Conservation (phyloP, 2,888 invertebrate genomes). For the Philonicus albiceps region DNA sequence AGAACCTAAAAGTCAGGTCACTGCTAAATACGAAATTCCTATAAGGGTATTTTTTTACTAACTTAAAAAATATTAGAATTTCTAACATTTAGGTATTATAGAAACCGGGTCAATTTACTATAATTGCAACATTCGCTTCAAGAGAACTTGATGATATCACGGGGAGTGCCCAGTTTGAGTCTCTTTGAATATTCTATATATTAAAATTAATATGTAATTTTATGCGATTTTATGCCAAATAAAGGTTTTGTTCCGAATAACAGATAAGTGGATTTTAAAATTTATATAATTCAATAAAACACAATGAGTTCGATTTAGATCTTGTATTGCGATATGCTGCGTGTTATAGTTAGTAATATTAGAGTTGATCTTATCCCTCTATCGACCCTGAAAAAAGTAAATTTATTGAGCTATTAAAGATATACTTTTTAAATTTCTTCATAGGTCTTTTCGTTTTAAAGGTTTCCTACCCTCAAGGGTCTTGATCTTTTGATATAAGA, state of each 20-base stretch:
- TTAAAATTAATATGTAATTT: not conserved
- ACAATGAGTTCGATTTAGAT: not conserved
- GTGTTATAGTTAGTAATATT: too few species aligned
- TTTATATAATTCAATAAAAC: not conserved
- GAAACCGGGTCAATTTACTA: conserved; percentile 70
- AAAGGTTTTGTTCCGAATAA: not conserved
- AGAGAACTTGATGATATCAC: conserved; percentile 74
- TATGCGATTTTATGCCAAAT: not conserved
- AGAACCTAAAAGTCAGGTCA: conserved; percentile 66
- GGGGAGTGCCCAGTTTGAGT: conserved; percentile 70
- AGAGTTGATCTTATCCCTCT: not conserved
- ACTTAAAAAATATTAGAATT: not conserved
- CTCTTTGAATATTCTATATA: not conserved
- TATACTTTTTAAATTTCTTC: too few species aligned
- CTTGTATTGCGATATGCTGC: not conserved
- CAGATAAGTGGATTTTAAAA: not conserved
- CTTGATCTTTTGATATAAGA: too few species aligned
- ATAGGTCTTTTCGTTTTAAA: too few species aligned
- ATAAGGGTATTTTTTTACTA: conserved; percentile 31
- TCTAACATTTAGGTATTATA: conserved; percentile 53
- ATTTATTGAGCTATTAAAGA: not conserved
- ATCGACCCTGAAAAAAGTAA: not conserved
- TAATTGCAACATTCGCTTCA: conserved; percentile 77
- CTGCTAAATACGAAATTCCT: conserved; percentile 46
- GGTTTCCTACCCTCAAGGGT: too few species aligned